Conservation (phyloP, 2,113 vertebrate genomes). For the Pycnonotus jocosus region DNA sequence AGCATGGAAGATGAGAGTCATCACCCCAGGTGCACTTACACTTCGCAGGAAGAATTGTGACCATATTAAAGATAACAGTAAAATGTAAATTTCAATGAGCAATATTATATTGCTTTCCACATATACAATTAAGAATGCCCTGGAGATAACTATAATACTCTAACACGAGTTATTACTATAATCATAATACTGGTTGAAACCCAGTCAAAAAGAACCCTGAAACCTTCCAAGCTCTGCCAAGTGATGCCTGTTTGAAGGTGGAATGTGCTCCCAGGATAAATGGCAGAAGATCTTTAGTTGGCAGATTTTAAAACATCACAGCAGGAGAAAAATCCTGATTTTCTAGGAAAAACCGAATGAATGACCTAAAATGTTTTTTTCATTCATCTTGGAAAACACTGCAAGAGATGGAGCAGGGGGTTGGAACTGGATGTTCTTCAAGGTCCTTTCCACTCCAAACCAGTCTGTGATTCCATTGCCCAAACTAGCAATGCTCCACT, state of each 20-base stretch:
- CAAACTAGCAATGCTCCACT: neutral
- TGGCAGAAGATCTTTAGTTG: neutral
- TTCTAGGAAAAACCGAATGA: neutral
- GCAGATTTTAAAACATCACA: neutral
- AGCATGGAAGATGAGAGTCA: neutral
- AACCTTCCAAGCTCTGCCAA: neutral
- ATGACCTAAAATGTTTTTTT: neutral
- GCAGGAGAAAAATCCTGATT: neutral
- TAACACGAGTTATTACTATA: neutral
- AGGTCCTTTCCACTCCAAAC: neutral
- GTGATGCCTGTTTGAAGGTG: neutral
- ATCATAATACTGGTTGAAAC: neutral
- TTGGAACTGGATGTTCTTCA: neutral
- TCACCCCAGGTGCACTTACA: neutral
- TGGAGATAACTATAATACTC: neutral
- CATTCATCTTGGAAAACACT: neutral
- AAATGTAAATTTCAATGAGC: neutral
- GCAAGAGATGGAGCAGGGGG: neutral
- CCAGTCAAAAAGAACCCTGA: neutral
- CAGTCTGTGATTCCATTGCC: neutral
- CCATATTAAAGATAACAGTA: neutral
- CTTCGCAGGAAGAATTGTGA: neutral
- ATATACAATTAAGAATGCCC: neutral
- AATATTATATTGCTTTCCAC: neutral
- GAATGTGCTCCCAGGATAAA: neutral